Percentiles rank a stretch among this genome's conserved stretches.
Evolutionary conservation across 2,113 vertebrate species (phyloP).

Genomic region (Hemicordylus capensis): DNA sequence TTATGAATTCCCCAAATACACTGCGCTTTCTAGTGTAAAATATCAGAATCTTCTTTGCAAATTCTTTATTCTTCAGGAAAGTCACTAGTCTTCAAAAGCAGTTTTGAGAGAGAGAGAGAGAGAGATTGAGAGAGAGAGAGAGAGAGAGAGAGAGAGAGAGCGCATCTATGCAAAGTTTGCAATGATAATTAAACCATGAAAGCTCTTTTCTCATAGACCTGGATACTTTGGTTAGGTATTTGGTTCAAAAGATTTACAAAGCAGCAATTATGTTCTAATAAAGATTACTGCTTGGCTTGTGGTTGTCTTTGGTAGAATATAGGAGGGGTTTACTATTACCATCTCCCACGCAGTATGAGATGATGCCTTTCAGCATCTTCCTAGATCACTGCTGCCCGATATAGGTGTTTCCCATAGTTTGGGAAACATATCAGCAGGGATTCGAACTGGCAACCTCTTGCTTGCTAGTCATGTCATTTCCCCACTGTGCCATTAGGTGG

Average conservation of each 20-base stretch:
- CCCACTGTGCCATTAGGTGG: no score
- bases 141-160: background rate
- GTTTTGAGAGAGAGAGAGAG: background rate
- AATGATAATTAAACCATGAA: background rate
- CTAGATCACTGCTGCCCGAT: no score
- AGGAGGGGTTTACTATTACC: no score
- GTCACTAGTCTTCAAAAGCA: background rate
- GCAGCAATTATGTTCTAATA: background rate
- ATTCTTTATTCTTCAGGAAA: slow-evolving; percentile 31
- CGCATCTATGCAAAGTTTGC: background rate
- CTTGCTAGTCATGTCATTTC: no score
- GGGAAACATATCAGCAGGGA: no score
- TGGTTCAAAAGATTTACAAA: background rate
- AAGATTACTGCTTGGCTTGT: background rate
- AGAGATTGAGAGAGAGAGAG: background rate
- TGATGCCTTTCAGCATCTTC: no score
- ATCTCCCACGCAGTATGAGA: no score
- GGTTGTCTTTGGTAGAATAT: no score
- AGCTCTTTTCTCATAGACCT: background rate
- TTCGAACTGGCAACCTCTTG: no score
- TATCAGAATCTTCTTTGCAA: slow-evolving; percentile 1
- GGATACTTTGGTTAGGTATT: background rate
- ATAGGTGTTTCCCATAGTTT: no score
- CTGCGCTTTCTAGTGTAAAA: slow-evolving; percentile 28
- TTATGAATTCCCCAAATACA: background rate